Percentiles rank a stretch among this genome's conserved stretches.
Conservation (phyloP, 2,888 invertebrate species). For the Xestobium rufovillosum region DNA sequence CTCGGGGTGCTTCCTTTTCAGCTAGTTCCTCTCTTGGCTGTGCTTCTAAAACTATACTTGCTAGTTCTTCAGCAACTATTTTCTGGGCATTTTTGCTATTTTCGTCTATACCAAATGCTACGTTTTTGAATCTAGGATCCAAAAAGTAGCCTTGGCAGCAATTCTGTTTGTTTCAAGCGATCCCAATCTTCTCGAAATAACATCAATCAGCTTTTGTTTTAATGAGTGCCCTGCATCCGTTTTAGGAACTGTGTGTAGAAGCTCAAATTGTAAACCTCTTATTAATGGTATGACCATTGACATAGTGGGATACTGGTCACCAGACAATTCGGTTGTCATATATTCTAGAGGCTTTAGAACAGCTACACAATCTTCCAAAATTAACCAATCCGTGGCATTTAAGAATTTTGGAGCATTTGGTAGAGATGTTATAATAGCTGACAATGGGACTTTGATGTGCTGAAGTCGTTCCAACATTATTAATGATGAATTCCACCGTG, state of each 20-base stretch:
- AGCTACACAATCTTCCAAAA: conserved; percentile 7
- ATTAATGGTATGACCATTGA: conserved; percentile 13
- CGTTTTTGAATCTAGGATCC: conserved; percentile 19
- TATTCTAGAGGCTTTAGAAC: conserved; percentile 8
- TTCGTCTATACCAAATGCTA: conserved; percentile 5
- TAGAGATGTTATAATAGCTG: conserved; percentile 12
- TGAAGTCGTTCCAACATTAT: conserved; percentile 18
- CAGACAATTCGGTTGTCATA: conserved; percentile 9
- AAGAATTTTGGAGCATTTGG: conserved; percentile 15
- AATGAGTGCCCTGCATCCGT: conserved; percentile 8
- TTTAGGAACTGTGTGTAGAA: conserved; percentile 2
- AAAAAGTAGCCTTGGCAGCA: conserved; percentile 12
- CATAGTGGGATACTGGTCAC: conserved; percentile 12
- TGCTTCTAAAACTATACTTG: too few relatives aligned
- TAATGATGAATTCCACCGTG: conserved; percentile 21
- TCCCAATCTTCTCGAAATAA: conserved; percentile 8
- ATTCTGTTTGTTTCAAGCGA: conserved; percentile 12
- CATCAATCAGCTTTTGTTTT: conserved; percentile 1
- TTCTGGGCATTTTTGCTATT: not conserved
- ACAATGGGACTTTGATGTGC: conserved; percentile 12
- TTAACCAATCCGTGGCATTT: conserved; percentile 14
- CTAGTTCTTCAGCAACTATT: not conserved
- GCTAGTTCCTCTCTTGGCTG: too few relatives aligned
- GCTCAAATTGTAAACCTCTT: too few relatives aligned
- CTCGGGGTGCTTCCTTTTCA: too few relatives aligned